Evolutionary conservation across 2,113 vertebrate species (phyloP).

Genomic region (Clinocottus analis): DNA sequence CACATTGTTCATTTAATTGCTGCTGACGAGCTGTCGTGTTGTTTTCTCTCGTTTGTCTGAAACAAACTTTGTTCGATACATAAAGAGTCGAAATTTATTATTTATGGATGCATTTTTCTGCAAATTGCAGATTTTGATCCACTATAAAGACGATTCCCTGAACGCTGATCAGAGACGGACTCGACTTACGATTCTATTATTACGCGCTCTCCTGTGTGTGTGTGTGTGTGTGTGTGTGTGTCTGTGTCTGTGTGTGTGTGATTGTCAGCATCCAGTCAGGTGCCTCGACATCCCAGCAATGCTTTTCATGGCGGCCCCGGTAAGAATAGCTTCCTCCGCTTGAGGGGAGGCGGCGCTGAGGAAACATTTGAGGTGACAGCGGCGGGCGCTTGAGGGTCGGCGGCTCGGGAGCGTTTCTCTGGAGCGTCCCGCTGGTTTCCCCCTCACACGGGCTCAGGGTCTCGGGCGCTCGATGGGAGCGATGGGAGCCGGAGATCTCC

Average conservation of each 20-base stretch:
- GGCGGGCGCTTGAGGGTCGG: neutral
- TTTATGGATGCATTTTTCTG: conserved; percentile 40
- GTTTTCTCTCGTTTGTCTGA: neutral
- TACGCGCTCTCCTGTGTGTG: neutral
- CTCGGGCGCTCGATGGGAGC: neutral
- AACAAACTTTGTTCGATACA: conserved; percentile 61
- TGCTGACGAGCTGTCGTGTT: too few relatives aligned
- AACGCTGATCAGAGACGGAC: neutral
- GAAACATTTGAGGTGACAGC: conserved; percentile 10
- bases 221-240: too few relatives aligned
- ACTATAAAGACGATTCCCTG: neutral
- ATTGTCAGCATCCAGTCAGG: conserved; percentile 8
- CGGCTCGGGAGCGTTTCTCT: neutral
- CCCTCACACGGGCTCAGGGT: neutral
- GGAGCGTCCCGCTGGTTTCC: neutral
- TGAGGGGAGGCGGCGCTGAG: too few relatives aligned
- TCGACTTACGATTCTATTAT: neutral
- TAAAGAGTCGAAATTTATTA: conserved; percentile 47
- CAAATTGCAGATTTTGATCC: neutral
- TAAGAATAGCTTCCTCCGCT: conserved; percentile 90
- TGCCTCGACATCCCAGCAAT: conserved; percentile 81
- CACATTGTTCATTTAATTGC: too few relatives aligned
- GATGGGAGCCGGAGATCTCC: conserved; percentile 82
- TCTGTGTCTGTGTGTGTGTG: too few relatives aligned
- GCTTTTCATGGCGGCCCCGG: conserved; percentile 78